Evolutionary conservation across 2,113 vertebrate species (phyloP), one percentile per base, ranked within the genome.

Genomic region (Argyrosomus japonicus): DNA sequence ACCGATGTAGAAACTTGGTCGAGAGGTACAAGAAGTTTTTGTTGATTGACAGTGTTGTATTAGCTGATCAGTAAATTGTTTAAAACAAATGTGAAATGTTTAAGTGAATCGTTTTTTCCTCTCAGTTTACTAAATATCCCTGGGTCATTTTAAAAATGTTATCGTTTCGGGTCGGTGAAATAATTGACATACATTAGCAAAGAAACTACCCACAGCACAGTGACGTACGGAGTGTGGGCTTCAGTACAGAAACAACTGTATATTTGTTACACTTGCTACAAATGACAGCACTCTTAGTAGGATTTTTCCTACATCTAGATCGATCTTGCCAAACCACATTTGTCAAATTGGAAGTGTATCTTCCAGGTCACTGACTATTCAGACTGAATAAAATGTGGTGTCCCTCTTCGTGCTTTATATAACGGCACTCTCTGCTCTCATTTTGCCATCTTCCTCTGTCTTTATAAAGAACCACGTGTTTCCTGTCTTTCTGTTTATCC

Each of bases 81-180:
- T 23, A 40, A 82, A 61, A 64, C 56, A 56, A 87, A 81, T 76
- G 68, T 86, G 70, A 87, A 77, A 77, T 79, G 32, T 84, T 85
- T n/a, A 70, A 74, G 68, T 73, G 45, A 79, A 70, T 77, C 10
- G 0, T 75, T 78, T 47, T 47, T 76, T 63, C 11, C n/a, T 73
- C 19, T 0, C 45, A 25, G 43, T 65, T 72, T 67, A 68, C 60
- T 53, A 23, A 69, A 48, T 67, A 64, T 65, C 67, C 78, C 63
- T 40, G 2, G 6, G 29, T 74, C 19, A 23, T 61, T 67, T 1
- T 74, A 29, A 14, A 40, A 9, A 51, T 63, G 14, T 25, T 72
- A 21, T 36, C 9, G 21, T 72, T 68, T 47, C 47, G 13, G n/a
- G 45, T 80, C 47, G 18, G 36, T 58, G 9, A 79, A 65, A 77